A percentile compares a stretch with the other conserved stretches of the same genome.
Conservation (phyloP, 2,797 vertebrate species). For the Enteromius argenteus region DNA sequence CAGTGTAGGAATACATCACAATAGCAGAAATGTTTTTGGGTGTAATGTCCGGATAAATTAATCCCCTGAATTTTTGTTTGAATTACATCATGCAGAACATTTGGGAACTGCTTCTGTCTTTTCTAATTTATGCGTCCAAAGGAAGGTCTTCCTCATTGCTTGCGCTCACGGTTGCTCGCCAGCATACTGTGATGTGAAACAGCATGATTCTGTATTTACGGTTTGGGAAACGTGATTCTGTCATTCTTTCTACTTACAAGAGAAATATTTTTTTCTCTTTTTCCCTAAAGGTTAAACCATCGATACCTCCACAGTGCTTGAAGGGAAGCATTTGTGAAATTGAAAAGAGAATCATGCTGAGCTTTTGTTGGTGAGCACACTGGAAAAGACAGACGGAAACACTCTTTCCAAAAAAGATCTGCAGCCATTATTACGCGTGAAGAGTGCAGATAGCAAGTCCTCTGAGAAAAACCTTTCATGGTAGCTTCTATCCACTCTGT, state of each 20-base stretch:
- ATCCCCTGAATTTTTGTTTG: neutral
- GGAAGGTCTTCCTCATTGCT: neutral
- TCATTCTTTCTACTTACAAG: neutral
- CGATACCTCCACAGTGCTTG: slow-evolving; percentile 34
- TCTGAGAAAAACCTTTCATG: slow-evolving; percentile 11
- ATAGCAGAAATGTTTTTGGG: neutral
- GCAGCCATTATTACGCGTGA: slow-evolving; percentile 20
- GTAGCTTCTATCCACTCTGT: slow-evolving; percentile 17
- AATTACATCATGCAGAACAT: neutral
- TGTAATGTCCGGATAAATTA: neutral
- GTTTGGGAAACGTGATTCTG: slow-evolving; percentile 38
- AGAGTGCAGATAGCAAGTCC: slow-evolving; percentile 27
- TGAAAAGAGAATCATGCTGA: slow-evolving; percentile 49
- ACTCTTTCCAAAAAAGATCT: slow-evolving; percentile 37
- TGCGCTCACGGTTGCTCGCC: neutral
- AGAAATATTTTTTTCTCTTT: neutral
- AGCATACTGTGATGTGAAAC: slow-evolving; percentile 25
- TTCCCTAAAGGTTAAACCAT: slow-evolving; percentile 40
- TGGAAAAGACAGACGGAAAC: slow-evolving; percentile 29
- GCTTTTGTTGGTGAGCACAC: slow-evolving; percentile 46
- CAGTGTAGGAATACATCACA: neutral
- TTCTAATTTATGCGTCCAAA: slow-evolving; percentile 5
- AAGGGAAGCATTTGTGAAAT: slow-evolving; percentile 42
- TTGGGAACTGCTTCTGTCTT: neutral
- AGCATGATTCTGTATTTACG: slow-evolving; percentile 31